Base-by-base conservation (phyloP, 2,113 vertebrate genomes). In the Odontesthes bonariensis region DNA sequence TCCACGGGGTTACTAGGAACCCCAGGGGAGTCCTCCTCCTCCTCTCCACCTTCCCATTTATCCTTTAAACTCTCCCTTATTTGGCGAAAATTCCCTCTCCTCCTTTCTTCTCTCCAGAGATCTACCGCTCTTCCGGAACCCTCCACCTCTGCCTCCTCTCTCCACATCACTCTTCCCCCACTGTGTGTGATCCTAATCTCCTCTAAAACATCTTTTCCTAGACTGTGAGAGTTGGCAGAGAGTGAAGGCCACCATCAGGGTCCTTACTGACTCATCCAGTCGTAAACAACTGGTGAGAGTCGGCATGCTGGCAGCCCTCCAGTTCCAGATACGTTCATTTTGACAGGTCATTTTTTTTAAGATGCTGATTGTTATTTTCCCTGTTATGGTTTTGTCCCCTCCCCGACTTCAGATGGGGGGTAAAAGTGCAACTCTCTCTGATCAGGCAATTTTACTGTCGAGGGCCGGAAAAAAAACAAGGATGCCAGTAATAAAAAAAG, bases 401-500 rank as follows among this genome's bases (percentile, higher is more conserved):
- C 56, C 5, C 46, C 77, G 85, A 90, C 85, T 86, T 91, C 56
- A 87, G 85, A 88, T 79, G 57, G 52, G 76, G 68, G 84, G 58
- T 83, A 89, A 92, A 91, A 92, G 80, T 89, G 79, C 79, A 92
- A 86, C 82, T 91, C 85, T 81, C 75, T 72, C 82, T 92, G 89
- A 88, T 92, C 79, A 76, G 73, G 81, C 88, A 92, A 91, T 92
- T 84, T 92, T 87, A 92, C 89, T 90, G 92, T 90, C 77, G 67
- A 79, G 88, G 87, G 86, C 84, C 89, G 82, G 91, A 93, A 91
- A n/a, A 27, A 27, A 27, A 27, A 90, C 91, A 92, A 88, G 92
- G 92, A 90, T 87, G 91, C 93, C 91, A 89, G 89, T 91, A 93
- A 94, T 93, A 93, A 94, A 94, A 94, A 94, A 94, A 93, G 90